Evolutionary conservation across 1,140 invertebrate species (phyloP), one percentile per base, ranked within the genome.

Genomic region (Papilio glaucus): DNA sequence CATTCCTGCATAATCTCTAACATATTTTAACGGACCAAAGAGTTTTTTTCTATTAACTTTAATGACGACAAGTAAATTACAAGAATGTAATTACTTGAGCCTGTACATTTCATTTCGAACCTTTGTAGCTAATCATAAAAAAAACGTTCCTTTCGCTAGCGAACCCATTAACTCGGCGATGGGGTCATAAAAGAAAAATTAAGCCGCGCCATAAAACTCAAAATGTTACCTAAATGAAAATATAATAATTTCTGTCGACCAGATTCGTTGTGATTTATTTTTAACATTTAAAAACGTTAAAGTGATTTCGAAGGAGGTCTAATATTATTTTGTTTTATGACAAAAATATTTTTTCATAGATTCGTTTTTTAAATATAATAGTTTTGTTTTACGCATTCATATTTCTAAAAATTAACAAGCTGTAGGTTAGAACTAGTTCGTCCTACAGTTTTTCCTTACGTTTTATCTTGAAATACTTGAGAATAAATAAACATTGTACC

Each of bases 101-200:
- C 62, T 13, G 65, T 68, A 12, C 41, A 45, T 45, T 68, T 68
- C 24, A 49, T 45, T 68, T 49, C 65, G 21, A 29, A 33, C 74
- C 29, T 33, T 68, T 62, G 61, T 63, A 75, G 71, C 71, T 75
- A 72, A 72, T 72, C 72, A 72, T 72, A 72, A 75, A 73, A 77
- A 73, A 72, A 77, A 29, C 29, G 29, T 21, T 38, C 42, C 18
- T 68, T 68, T 68, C 65, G 65, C 42, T 13, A 45, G 24, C 24
- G 21, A 68, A 45, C 65, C 61, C 74, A 53, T 77, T 73, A 73
- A 74, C 65, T 70, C 29, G 18, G 74, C 74, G 53, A 75, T 72
- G 71, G 39, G 45, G 57, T 76, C 76, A 73, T 83, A 83, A 83
- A 83, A 80, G 78, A 74, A 81, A 81, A 83, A 83, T 80, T 81